Base-by-base conservation (phyloP, 2,113 vertebrate species). In the Aleadryas rufinucha region DNA sequence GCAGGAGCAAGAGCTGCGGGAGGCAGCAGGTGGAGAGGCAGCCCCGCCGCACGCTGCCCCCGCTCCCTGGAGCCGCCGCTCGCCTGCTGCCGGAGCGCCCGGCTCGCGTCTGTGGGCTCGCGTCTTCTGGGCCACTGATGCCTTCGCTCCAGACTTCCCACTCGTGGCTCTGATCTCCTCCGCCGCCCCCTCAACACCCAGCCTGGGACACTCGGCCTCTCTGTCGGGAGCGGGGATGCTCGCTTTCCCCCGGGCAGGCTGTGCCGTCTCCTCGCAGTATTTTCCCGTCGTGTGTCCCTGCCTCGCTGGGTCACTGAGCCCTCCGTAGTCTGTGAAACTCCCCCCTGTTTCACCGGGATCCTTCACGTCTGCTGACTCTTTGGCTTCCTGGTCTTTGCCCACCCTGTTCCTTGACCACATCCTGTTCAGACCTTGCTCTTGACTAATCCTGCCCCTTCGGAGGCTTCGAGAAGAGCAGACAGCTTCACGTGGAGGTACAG, bases 1-100 rank as follows among this genome's bases (percentile, higher is more conserved):
- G 22, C 82, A 5, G 52, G 31, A 63, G 60, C 60, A 0, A 2
- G 68, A 4, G 5, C 35, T 3, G 66, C 11, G 28, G 33, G 57
- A 22, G 57, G 3, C 63, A 95, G 96, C 97, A 95, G 97, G 97
- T 98, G 97, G 74, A 19, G 66, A 17, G 52, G 5, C 11, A 2
- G 19, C 9, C 2, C 13, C 0, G 30, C 18, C 2, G 6, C 72
- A 11, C 3, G 19, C 44, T 2, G 47, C 80, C 6, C 33, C 26
- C 5, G 13, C 21, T 13, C 44, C 63, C 33, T 4, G 56, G 42
- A 4, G 56, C 59, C 0, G 12, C 47, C 3, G 10, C 59, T n/a
- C 4, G 21, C 56, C 21, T 6, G 6, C 26, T 27, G 56, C 56
- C 7, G 10, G 44, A 21, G 70, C 56, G 19, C 23, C 59, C 11